Base-by-base conservation (phyloP, 2,113 vertebrate genomes). In the Anser brachyrhynchus region DNA sequence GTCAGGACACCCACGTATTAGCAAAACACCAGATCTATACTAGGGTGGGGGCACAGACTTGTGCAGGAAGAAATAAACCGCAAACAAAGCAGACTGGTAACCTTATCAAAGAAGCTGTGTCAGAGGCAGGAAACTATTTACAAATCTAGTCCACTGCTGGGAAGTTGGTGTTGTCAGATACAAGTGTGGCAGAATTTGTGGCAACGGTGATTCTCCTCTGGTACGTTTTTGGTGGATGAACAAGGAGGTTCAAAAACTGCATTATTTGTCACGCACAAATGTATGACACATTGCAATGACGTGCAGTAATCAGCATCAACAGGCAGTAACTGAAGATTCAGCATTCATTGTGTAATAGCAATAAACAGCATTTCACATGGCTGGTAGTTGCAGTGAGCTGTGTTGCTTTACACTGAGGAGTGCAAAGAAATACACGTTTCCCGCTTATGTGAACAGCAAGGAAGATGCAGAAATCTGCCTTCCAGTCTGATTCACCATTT, bases 41-140 rank as follows among this genome's bases (percentile, higher is more conserved):
- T n/a, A 51, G 89, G 76, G n/a, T 54, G 76, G 62, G 58, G 83
- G 16, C 76, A 95, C 64, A 80, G 62, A 14, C 66, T 93, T 37
- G 61, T 37, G 62, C 70, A 72, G 92, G 95, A 90, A 92, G 83
- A 95, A 95, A 95, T 91, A 82, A 91, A 29, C 61, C 54, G 62
- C 86, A 89, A 76, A 92, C 73, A 94, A 96, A 96, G 77, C 44
- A 11, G 0, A 84, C 80, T 41, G 65, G 83, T 96, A 94, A 93
- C 87, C 79, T 84, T 72, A 44, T 61, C 54, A 8, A 46, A 83
- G 54, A 58, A 37, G 29, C 3, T 26, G 9, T 82, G 76, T 73
- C 70, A 75, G 43, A 69, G 86, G 35, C 88, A 78, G 93, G 90
- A 96, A 96, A 87, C 1, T 8, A 13, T 84, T 89, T 92, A 72